Conservation (phyloP, 2,888 invertebrate species). For the Alloplasta piceator region DNA sequence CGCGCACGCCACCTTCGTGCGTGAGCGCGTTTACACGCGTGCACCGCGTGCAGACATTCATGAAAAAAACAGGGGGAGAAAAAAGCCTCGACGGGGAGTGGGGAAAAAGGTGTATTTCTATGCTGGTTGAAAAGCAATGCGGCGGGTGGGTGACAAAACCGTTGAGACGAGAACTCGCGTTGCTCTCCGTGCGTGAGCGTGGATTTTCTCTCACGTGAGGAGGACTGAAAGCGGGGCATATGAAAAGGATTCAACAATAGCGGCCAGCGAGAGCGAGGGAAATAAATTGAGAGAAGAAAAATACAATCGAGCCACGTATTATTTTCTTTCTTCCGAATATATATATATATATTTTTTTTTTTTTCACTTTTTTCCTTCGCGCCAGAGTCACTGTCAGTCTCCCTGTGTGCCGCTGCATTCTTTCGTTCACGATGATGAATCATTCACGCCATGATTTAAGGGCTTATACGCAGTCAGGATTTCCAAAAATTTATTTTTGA, state of each 20-base stretch:
- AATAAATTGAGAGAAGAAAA: slow-evolving; percentile 31
- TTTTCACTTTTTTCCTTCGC: slow-evolving; percentile 28
- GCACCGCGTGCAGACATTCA: neutral
- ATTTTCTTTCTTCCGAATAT: neutral
- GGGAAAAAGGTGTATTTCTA: slow-evolving; percentile 2
- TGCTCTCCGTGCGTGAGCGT: neutral
- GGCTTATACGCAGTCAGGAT: no score
- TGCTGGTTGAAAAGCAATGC: neutral
- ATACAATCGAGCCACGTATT: neutral
- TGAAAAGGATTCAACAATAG: slow-evolving; percentile 45
- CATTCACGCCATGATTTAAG: slow-evolving; percentile 43
- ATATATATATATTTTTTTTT: slow-evolving; percentile 9
- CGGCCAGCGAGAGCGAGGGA: slow-evolving; percentile 7
- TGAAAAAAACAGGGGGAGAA: neutral
- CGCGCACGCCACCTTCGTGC: slow-evolving; percentile 1
- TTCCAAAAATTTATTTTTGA: no score
- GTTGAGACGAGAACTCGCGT: slow-evolving; percentile 6
- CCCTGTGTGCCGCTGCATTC: slow-evolving; percentile 39
- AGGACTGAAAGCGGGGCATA: slow-evolving; percentile 45
- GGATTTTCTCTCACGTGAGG: neutral
- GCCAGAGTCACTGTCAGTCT: slow-evolving; percentile 45
- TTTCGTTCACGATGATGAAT: slow-evolving; percentile 51
- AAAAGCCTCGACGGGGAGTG: slow-evolving; percentile 2
- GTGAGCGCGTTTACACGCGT: neutral
- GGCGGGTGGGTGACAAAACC: slow-evolving; percentile 40